Base-by-base conservation (phyloP, 2,888 invertebrate genomes). In the Anticlea derivata region DNA sequence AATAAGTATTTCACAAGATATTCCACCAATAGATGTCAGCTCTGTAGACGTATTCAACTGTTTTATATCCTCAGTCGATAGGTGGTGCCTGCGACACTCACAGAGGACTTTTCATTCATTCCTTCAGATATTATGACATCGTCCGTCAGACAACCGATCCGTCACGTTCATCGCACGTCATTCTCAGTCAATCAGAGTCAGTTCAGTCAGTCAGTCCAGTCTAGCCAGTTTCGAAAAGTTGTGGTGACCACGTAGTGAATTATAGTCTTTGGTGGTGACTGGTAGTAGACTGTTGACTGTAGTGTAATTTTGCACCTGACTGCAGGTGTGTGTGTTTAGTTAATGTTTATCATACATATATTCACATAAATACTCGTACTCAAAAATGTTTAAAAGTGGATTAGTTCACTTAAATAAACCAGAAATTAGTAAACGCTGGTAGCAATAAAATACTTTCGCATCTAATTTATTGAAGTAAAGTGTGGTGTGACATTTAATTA, bases 401-500 rank as follows among this genome's bases (percentile, higher is more conserved):
- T 5, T 41, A 24, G 5, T 8, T 11, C 22, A 10, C 8, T 10
- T 1, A 8, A 41, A 33, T 8, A 12, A 10, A 17, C 7, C n/a
- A 7, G n/a, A 24, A 12, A 12, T n/a, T 22, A 1, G n/a, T n/a
- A n/a, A 3, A 23, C n/a, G n/a, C n/a, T n/a, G n/a, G n/a, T n/a
- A 12, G 8, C 12, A 31, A n/a, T 41, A 23, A 12, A 17, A n/a
- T 7, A 11, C 10, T 27, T 30, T 37, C 2, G n/a, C n/a, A 23
- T 13, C 0, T 29, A 45, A 34, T 46, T 46, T 46, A 10, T 53
- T n/a, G 47, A 55, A 58, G 55, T 41, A 39, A 53, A 80, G 75
- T 84, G 83, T 79, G 72, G 78, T 80, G 75, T 78, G 83, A 73
- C 65, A 56, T 53, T 54, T 39, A 63, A n/a, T n/a, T n/a, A 64